Base-by-base conservation (phyloP, 2,113 vertebrate species). In the Trematocara marginatum region DNA sequence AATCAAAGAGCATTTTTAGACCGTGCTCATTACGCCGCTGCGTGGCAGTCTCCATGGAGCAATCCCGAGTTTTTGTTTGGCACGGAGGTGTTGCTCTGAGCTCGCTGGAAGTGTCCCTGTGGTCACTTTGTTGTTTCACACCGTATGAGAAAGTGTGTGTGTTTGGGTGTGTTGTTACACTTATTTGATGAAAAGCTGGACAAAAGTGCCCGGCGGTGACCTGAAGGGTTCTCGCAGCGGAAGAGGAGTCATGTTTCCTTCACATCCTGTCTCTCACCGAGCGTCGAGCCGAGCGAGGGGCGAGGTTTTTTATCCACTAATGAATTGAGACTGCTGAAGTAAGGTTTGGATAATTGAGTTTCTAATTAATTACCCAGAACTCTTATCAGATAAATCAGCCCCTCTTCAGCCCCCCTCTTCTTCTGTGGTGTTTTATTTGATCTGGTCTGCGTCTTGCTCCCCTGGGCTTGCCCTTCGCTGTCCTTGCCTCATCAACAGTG, bases 351-450 rank as follows among this genome's bases (percentile, higher is more conserved):
- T 98, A 98, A 99, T 98, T 98, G 97, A 98, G 97, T 98, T 99
- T 98, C 97, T 98, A 98, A 99, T 98, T 98, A 98, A 98, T 99
- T 98, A 97, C 96, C 97, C 97, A 97, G 97, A 97, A 97, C 97
- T 97, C 97, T 98, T 96, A 97, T 97, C 97, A 97, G 97, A 98
- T 98, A 98, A 97, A 97, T 97, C 97, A 86, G 90, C 88, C 95
- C 74, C 89, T 90, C 96, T 96, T 96, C 96, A 87, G 90, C 96
- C 96, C 96, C 95, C 93, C 95, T 93, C 95, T 90, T 92, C 90
- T 88, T 90, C 82, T 7, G 12, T 88, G 79, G 80, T 94, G 79
- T 94, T 94, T 94, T 86, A 90, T 94, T 94, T 92, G 90, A 94
- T 92, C 86, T 86, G 83, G 80, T 89, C 69, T 54, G 54, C 66